Evolutionary conservation across 2,888 invertebrate species (phyloP), one percentile per base, ranked within the genome.

Genomic region (Cosmorhoe ocellata): DNA sequence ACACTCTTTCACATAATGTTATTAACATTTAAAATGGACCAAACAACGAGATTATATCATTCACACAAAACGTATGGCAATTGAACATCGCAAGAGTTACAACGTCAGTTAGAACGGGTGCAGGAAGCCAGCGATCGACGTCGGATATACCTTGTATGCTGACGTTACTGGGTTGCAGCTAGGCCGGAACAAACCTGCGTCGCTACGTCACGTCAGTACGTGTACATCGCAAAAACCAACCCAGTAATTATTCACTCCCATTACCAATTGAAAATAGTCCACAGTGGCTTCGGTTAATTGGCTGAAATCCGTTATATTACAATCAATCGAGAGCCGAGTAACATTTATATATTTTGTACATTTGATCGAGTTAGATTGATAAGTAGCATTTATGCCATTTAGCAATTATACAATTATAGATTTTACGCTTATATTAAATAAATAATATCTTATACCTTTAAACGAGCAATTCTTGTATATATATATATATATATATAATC

Each of bases 41-140:
- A 3, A 18, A 18, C 18, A 18, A 4, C 18, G 18, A 18, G 18
- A 18, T 18, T 18, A 18, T 18, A 18, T 3, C 4, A 18, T 3
- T 18, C 3, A 2, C 4, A 18, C 4, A 18, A 18, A 18, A 7
- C 24, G 24, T 24, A 24, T 24, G 3, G 33, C 61, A 56, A 63
- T 64, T 56, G 57, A 66, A 62, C 62, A 58, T 44, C 67, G 64
- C 64, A n/a, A n/a, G n/a, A n/a, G n/a, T n/a, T n/a, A n/a, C n/a
- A 64, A 61, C 63, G 59, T 43, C 66, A 65, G 62, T 67, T 61
- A 63, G 18, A 4, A 4, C 60, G 63, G 52, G 53, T 53, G 53
- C 58, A 60, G 67, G 71, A 67, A 66, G 66, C 63, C 61, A 62
- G 67, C 43, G 59, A 65, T 62, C 70, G 69, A 69, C 69, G 62